These are phyloP conservation scores for Sylvicola fuscatus DNA, from an alignment of 2,888 invertebrate species.

Conservation along the genomic window DNA sequence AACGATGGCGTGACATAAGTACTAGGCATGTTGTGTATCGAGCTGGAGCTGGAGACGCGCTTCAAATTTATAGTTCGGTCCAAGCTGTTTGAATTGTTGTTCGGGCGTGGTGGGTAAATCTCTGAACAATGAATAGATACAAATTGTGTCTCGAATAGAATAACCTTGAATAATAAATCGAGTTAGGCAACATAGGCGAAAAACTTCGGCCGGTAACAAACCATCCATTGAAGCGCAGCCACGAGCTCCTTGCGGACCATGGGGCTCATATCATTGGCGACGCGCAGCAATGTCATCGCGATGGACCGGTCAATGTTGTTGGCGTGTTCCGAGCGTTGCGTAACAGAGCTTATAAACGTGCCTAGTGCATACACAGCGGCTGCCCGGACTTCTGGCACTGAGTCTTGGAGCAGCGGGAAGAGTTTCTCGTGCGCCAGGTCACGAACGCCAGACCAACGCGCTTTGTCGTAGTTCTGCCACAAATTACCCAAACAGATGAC, in stretches of 20 bases:
- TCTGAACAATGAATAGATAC: constrained; percentile 27
- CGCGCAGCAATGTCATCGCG: constrained; percentile 64
- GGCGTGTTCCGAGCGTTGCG: constrained; percentile 75
- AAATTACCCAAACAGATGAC: constrained; percentile 77
- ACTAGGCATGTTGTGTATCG: constrained; percentile 34
- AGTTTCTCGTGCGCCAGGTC: constrained; percentile 95
- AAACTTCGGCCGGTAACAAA: constrained; percentile 16
- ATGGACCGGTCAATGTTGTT: constrained; percentile 86
- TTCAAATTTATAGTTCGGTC: constrained; percentile 29
- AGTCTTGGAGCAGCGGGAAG: constrained; percentile 55
- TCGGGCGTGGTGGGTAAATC: constrained; percentile 48
- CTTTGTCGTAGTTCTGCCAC: constrained; percentile 77
- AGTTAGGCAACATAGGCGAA: constrained; percentile 2
- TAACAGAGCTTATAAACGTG: constrained; percentile 71
- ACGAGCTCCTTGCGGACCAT: constrained; percentile 75
- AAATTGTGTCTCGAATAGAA: constrained; percentile 1
- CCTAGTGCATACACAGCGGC: constrained; percentile 90
- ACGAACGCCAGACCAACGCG: constrained; percentile 87
- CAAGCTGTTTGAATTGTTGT: constrained; percentile 20
- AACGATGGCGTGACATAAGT: constrained; percentile 7
- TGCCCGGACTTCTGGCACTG: constrained; percentile 79
- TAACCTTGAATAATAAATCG: neutral
- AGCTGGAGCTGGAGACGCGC: constrained; percentile 47
- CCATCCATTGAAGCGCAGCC: constrained; percentile 69
- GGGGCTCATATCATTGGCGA: constrained; percentile 66